phyloP scores from a whole-genome alignment of 2,113 vertebrate species.

The Puma concolor region DNA sequence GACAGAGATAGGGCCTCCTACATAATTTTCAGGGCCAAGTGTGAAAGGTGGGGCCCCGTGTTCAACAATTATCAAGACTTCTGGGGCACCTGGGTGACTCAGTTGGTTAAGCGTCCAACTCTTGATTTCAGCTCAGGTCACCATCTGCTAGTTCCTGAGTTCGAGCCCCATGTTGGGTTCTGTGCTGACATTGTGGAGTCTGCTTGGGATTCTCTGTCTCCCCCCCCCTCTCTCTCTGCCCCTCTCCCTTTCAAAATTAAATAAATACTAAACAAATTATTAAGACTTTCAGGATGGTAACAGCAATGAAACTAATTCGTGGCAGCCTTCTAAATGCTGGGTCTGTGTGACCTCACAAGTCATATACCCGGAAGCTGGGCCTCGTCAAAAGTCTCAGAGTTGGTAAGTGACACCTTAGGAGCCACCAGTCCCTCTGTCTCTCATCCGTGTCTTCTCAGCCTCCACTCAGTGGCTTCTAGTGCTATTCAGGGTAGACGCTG shows the following conservation, averaged over 20 bases:
- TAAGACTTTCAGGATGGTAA: neutral
- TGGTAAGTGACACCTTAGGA: rapidly evolving
- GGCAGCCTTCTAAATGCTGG: neutral
- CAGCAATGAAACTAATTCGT: neutral
- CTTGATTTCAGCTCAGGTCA: no score
- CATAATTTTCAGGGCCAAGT: neutral
- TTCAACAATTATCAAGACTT: neutral
- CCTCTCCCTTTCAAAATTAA: no score
- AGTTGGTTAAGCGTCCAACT: no score
- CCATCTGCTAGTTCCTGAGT: no score
- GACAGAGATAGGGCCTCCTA: neutral
- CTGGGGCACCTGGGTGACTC: no score
- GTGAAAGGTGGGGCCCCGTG: neutral
- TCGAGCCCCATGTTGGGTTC: no score
- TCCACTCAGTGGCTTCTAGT: neutral
- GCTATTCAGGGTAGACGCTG: neutral
- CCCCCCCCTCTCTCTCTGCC: no score
- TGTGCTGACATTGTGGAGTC: no score
- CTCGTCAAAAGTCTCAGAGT: neutral
- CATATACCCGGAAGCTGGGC: rapidly evolving
- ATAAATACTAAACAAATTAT: no score
- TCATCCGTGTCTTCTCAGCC: neutral
- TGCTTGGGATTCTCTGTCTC: no score
- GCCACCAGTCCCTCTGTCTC: rapidly evolving
- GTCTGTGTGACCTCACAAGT: neutral